Evolutionary conservation across 2,113 vertebrate genomes (phyloP), one percentile per base, ranked within the genome.

Genomic region (Podarcis muralis): DNA sequence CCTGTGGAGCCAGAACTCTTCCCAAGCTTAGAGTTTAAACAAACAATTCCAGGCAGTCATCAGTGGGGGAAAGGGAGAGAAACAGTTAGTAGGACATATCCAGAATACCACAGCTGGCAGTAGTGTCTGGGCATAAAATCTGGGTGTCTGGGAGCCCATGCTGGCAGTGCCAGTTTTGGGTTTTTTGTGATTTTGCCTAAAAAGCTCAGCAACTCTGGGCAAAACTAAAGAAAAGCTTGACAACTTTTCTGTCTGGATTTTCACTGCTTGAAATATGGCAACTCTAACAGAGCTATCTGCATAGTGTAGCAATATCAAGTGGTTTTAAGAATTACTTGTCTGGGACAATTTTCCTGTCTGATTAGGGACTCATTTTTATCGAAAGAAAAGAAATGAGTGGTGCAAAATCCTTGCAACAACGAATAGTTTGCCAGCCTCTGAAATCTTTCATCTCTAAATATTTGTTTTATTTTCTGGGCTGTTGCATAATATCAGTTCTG

Each of bases 11-110:
- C 88, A 93, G 85, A 93, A 87, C 2, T 93, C 88, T 91, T 72
- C 91, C 93, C 89, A 69, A 43, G 79, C 88, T 95, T 95, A 89
- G 84, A 85, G 72, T 92, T 96, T 93, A 94, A 95, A 92, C 89
- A 91, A 95, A 91, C 78, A 13, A 90, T 90, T 93, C 74, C 43
- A 91, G 0, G 3, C 35, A 93, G 83, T 74, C 69, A 86, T 83
- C 66, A 91, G 69, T 84, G 88, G 83, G 25, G 72, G 32, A 81
- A 68, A 8, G 74, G 59, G 68, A 68, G n/a, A 53, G 37, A n/a
- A 87, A 62, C 8, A 35, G 37, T 81, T 76, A 53, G 48, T 53
- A 53, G 48, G 48, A 53, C 48, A 53, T 53, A 53, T 53, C 48
- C 11, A 2, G 48, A 53, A 53, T 53, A 53, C 48, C 48, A 53